Conservation (phyloP, 1,140 invertebrate genomes). For the Sminthurides bifidus region DNA sequence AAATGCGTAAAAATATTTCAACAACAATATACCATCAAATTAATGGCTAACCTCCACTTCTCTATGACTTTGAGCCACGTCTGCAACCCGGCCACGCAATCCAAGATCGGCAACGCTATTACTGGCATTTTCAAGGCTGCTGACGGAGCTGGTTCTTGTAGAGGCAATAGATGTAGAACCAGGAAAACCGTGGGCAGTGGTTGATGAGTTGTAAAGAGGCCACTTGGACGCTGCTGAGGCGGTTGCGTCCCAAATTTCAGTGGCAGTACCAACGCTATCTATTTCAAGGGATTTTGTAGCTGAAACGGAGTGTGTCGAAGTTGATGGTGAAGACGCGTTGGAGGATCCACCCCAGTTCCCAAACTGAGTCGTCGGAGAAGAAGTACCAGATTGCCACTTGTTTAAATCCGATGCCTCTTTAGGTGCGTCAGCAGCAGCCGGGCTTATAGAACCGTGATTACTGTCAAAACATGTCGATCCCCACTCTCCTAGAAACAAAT, state of each 20-base stretch:
- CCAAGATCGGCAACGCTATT: background rate
- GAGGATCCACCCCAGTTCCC: background rate
- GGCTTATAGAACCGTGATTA: no score
- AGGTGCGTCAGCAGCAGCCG: no score
- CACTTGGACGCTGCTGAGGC: constrained; percentile 2
- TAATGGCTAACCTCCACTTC: constrained; percentile 29
- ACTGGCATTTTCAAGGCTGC: no score
- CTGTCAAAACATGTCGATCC: no score
- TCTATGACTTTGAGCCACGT: constrained; percentile 25
- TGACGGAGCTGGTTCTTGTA: no score
- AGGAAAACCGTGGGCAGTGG: background rate
- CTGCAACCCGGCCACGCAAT: background rate
- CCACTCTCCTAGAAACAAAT: no score
- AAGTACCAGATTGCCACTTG: constrained; percentile 4
- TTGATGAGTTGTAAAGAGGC: background rate
- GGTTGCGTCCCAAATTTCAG: background rate
- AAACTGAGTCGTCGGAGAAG: no score
- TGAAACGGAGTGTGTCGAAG: background rate
- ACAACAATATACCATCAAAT: background rate
- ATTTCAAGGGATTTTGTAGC: background rate
- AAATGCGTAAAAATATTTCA: background rate
- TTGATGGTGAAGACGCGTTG: no score
- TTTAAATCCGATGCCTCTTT: no score
- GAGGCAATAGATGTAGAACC: constrained; percentile 9
- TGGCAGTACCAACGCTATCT: no score